Evolutionary conservation across 2,888 invertebrate genomes (phyloP).

Genomic region (Drosophila tripunctata): DNA sequence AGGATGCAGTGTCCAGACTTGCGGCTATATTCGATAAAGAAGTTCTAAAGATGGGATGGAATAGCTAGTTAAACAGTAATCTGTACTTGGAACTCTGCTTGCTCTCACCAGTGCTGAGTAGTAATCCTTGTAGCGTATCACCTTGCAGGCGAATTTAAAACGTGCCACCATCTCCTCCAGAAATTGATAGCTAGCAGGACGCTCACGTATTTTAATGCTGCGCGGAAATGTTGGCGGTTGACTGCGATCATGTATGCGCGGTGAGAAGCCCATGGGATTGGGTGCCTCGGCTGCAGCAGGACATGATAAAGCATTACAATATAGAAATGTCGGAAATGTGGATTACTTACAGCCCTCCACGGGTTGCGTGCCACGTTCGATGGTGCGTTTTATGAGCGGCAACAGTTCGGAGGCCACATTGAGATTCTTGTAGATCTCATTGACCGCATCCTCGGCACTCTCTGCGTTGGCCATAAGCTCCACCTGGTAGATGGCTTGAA

Average conservation of each 20-base stretch:
- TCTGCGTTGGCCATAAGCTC: constrained; percentile 85
- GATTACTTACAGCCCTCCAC: constrained; percentile 82
- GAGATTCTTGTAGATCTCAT: constrained; percentile 92
- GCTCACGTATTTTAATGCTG: constrained; percentile 94
- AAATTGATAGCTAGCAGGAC: constrained; percentile 88
- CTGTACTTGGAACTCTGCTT: too few species aligned
- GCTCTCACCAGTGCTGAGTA: constrained; percentile 92
- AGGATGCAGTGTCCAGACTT: constrained; percentile 94
- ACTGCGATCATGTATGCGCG: constrained; percentile 96
- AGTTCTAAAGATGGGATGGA: constrained; percentile 88
- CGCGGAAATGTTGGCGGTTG: constrained; percentile 99
- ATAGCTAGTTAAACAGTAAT: too few species aligned
- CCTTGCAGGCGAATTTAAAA: constrained; percentile 92
- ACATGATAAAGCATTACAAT: neutral
- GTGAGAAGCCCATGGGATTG: constrained; percentile 97
- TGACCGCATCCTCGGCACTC: constrained; percentile 85
- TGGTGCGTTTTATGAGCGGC: constrained; percentile 91
- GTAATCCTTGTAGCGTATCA: constrained; percentile 90
- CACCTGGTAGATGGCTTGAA: constrained; percentile 88
- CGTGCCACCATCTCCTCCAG: constrained; percentile 92
- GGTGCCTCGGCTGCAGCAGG: constrained; percentile 87
- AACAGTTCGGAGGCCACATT: constrained; percentile 93
- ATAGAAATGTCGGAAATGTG: too few species aligned
- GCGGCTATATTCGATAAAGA: constrained; percentile 96
- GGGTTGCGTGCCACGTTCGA: constrained; percentile 90